Percentiles rank a stretch among this genome's conserved stretches.
Evolutionary conservation across 2,797 vertebrate species (phyloP).

Genomic region (Sebastes minor): DNA sequence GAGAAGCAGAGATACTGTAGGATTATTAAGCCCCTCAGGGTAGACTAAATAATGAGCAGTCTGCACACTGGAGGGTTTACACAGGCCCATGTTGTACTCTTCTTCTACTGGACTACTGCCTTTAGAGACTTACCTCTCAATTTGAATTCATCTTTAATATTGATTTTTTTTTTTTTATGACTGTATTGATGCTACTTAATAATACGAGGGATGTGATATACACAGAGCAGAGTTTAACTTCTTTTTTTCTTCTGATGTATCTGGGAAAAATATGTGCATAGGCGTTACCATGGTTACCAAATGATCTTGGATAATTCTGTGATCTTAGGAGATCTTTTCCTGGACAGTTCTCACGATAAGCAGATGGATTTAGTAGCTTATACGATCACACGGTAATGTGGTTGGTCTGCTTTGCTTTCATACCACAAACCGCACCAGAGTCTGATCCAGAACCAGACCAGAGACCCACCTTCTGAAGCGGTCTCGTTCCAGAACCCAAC

Average conservation of each 20-base stretch:
- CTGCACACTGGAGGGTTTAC: slow-evolving; percentile 24
- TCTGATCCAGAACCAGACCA: background rate
- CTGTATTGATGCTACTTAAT: background rate
- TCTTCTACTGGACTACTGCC: background rate
- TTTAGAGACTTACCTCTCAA: background rate
- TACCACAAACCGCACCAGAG: background rate
- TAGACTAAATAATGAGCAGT: slow-evolving; percentile 41
- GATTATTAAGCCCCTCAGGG: slow-evolving; percentile 38
- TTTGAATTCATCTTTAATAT: background rate
- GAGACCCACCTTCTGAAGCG: background rate
- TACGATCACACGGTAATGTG: background rate
- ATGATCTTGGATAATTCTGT: slow-evolving; percentile 7
- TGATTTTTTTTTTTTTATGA: background rate
- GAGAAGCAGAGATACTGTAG: slow-evolving; percentile 24
- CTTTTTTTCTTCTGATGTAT: background rate
- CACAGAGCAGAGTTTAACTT: background rate
- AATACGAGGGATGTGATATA: background rate
- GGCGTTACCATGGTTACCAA: slow-evolving; percentile 32
- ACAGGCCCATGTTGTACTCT: background rate
- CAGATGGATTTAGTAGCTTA: background rate
- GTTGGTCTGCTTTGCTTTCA: background rate
- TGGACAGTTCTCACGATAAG: background rate
- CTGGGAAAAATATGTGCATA: slow-evolving; percentile 18
- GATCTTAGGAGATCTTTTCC: background rate
- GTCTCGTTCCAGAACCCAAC: accelerated